Evolutionary conservation across 2,113 vertebrate species (phyloP), one percentile per base, ranked within the genome.

Genomic region (Heptranchias perlo): DNA sequence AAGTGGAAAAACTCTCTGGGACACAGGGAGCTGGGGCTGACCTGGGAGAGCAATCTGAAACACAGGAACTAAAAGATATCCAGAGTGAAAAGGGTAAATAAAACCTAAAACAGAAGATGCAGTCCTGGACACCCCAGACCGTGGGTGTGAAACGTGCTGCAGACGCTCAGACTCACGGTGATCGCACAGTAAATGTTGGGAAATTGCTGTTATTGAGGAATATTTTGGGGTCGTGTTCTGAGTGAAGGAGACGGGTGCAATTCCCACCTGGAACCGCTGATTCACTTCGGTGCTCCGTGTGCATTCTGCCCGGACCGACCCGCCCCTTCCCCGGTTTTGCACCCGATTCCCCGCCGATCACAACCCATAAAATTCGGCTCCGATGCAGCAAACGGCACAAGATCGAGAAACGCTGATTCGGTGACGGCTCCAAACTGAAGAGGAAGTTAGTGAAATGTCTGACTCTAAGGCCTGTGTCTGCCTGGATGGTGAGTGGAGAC

Each of bases 401-500:
- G 86, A 35, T 28, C 25, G 86, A 54, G 86, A 89, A 89, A 25
- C 47, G 47, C 52, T 11, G 86, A 89, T 4, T 89, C 23, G 25
- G 6, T 44, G 47, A 6, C n/a, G 52, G 18, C 25, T 89, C 5
- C 23, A 87, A 87, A 23, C 76, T 39, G 49, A 35, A 61, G 89
- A n/a, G n/a, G n/a, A 61, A 92, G 49, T 61, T 18, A 2, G 16
- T 47, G 52, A 92, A 62, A 92, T 92, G 89, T 92, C 89, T 4
- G 89, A 92, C 52, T 61, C 52, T 28, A 58, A 92, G 89, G 54
- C 89, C 25, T 92, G 89, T n/a, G 11, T 92, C 7, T 92, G 89
- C 89, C 54, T 92, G 89, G 89, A 92, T 35, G 89, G 89, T 92
- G 89, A 92, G 89, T 92, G 82, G 82, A 16, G 44, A n/a, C 54